Base-by-base conservation (phyloP, 1,140 invertebrate species). In the Oreohelix idahoensis region DNA sequence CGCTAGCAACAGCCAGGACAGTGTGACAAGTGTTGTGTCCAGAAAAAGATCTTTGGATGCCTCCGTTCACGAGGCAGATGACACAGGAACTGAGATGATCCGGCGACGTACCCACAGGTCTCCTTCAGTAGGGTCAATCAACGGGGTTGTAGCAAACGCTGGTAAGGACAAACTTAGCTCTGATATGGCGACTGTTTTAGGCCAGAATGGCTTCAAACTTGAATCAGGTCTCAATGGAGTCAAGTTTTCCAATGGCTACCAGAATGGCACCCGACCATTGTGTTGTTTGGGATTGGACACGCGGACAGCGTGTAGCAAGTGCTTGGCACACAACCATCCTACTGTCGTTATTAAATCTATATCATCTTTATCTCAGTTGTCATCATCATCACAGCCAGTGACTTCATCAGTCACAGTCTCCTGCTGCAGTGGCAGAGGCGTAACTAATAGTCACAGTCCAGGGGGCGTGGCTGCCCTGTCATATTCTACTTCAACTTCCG, bases 21-120 rank as follows among this genome's bases (percentile, higher is more conserved):
- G 39, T 35, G n/a, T 29, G 0, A 76, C 32, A n/a, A 13, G 58
- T 39, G 17, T 15, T 39, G 10, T 75, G 36, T 53, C 70, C 26
- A 73, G 80, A 75, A 82, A 82, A 36, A 51, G 80, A 42, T 82
- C 80, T 4, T 38, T 82, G 13, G 71, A 75, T 36, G 29, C 71
- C 15, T 15, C 49, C 10, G 8, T 42, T n/a, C 20, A 29, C n/a
- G 63, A 45, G 1, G 35, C 63, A 53, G 79, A 71, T 51, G 79
- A 70, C n/a, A 4, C 63, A 5, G 79, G n/a, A 15, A 26, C 29
- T 20, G 39, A 11, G 23, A 32, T 63, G 32, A 32, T 39, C 29
- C 32, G 77, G n/a, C 36, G 63, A 13, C 45, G 79, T 20, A 71
- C 39, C 8, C 79, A 71, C 1, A 70, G 79, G 35, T 71, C 79